Evolutionary conservation across 2,888 invertebrate genomes (phyloP).

Genomic region (Bimastos eiseni): DNA sequence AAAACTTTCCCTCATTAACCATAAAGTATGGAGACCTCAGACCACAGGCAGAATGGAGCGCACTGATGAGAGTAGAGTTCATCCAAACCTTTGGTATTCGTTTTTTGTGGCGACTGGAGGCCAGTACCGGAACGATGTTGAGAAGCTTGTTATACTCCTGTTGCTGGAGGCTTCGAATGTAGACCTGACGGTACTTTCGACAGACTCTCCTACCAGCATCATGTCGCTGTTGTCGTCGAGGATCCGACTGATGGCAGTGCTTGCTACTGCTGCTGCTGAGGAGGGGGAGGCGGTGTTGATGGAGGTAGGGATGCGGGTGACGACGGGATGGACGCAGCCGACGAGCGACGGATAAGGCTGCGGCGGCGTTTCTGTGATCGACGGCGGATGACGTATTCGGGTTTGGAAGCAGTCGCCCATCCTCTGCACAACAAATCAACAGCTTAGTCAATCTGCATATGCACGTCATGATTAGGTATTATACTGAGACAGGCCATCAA

Average conservation of each 20-base stretch:
- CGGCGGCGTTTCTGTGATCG: neutral
- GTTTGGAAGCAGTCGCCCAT: neutral
- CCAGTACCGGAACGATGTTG: constrained; percentile 14
- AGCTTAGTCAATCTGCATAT: neutral
- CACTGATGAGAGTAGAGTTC: no score
- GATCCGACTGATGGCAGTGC: neutral
- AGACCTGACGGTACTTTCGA: constrained; percentile 24
- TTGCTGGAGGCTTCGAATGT: constrained; percentile 19
- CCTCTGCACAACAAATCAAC: neutral
- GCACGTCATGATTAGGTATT: neutral
- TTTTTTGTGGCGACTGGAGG: constrained; percentile 20
- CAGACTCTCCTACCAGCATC: neutral
- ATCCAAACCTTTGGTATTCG: constrained; percentile 23
- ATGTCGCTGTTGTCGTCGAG: neutral
- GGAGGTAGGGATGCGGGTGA: neutral
- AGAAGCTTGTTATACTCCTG: constrained; percentile 20
- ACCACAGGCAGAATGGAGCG: no score
- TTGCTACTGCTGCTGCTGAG: neutral
- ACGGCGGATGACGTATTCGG: constrained; percentile 8
- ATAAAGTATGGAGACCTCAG: no score
- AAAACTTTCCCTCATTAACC: neutral
- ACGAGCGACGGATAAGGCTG: neutral
- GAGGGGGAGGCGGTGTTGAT: neutral
- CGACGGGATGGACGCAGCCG: neutral
- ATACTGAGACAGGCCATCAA: neutral